Evolutionary conservation across 2,113 vertebrate genomes (phyloP), one percentile per base, ranked within the genome.

Genomic region (Rhabdornis inornatus): DNA sequence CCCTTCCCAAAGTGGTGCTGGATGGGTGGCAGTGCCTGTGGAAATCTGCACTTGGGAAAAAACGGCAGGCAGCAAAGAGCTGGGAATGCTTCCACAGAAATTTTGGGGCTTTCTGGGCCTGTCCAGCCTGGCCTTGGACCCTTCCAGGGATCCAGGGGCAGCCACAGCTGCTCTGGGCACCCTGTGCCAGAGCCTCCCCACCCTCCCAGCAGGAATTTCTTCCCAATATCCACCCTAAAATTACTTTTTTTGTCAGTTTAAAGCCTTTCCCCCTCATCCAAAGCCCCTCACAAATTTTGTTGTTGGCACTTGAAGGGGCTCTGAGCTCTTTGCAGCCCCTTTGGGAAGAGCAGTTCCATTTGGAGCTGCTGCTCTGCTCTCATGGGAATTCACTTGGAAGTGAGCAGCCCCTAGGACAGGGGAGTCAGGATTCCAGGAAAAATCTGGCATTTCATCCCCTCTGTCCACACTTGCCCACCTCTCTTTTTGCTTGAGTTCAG

Each of bases 391-490:
- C 5, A 3, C 28, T 79, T 45, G 11, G 30, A 25, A 23, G 35
- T 13, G 59, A 42, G 31, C 56, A 72, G 30, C 35, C 12, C 40
- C 31, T 3, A 2, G 57, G 60, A 25, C 1, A 2, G 56, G 50
- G 59, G 72, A 68, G 45, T 50, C 69, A 23, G 24, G 18, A 44
- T 11, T 10, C 27, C 17, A 13, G 76, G 30, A 10, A 11, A 10
- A 28, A 50, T 77, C 27, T 65, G 86, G n/a, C 20, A 18, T 70
- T 81, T 72, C 12, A 7, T 12, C 53, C 21, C 4, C 1, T 40
- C 7, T 9, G 21, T 21, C 33, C 37, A 2, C 19, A 0, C 44
- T 80, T 4, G 0, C 53, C 40, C 63, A 15, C 1, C 0, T n/a
- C 39, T 40, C 39, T 40, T 40, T 40, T 40, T 40, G 39, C 39